Evolutionary conservation across 23 tunicate genomes (phyloP).

Genomic region (Trididemnum miniatum): DNA sequence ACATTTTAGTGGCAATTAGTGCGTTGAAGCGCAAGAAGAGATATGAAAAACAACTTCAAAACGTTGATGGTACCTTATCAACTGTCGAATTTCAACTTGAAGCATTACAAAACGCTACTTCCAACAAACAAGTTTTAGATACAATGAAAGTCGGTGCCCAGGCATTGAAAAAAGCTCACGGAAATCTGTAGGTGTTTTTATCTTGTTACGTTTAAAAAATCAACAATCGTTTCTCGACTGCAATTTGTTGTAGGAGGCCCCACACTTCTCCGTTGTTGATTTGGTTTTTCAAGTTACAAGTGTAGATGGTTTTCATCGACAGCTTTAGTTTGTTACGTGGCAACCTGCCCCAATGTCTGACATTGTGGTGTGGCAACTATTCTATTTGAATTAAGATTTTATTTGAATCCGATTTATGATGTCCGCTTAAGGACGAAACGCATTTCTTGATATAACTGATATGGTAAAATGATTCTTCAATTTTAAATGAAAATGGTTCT

Average conservation of each 20-base stretch:
- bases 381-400: too few relatives aligned
- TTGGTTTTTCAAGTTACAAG: not conserved
- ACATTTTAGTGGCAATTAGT: constrained; percentile 64
- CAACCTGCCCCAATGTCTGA: too few relatives aligned
- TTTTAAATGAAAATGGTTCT: too few relatives aligned
- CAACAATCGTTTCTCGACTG: too few relatives aligned
- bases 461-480: too few relatives aligned
- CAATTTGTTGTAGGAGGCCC: too few relatives aligned
- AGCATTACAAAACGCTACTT: constrained; percentile 85
- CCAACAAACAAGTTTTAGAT: constrained; percentile 83
- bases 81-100: constrained; percentile 95
- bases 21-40: constrained; percentile 73
- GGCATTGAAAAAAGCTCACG: constrained; percentile 93
- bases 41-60: constrained; percentile 80
- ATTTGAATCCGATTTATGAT: too few relatives aligned
- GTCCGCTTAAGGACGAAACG: too few relatives aligned
- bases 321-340: too few relatives aligned
- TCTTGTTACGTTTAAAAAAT: too few relatives aligned
- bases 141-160: constrained; percentile 87
- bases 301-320: not conserved
- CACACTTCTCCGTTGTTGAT: not conserved
- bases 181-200: constrained; percentile 72
- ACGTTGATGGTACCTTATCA: constrained; percentile 87
- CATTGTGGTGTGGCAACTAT: too few relatives aligned
- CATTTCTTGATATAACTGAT: too few relatives aligned